Conservation (phyloP, 2,797 vertebrate genomes). For the Calcarius lapponicus region DNA sequence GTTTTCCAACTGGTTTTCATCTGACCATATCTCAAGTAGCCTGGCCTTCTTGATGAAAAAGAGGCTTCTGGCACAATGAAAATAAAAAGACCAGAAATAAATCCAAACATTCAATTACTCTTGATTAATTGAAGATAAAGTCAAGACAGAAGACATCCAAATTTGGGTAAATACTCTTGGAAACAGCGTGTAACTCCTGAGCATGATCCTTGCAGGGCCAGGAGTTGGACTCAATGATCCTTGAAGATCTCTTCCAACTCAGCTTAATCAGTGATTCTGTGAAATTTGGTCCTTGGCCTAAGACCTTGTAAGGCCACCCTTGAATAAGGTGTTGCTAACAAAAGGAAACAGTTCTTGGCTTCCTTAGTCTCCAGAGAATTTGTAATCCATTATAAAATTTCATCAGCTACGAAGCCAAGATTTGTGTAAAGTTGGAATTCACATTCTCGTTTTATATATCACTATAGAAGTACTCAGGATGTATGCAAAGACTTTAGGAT, state of each 20-base stretch:
- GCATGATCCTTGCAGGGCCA: neutral
- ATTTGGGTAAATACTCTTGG: neutral
- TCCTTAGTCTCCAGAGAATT: neutral
- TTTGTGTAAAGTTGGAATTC: neutral
- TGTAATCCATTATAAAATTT: neutral
- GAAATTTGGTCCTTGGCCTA: neutral
- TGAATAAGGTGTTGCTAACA: neutral
- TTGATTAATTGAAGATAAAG: neutral
- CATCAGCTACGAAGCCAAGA: neutral
- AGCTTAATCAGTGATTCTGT: neutral
- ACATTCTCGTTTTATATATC: neutral
- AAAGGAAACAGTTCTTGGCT: neutral
- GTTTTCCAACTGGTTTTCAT: neutral
- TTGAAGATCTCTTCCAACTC: neutral
- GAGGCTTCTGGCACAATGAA: neutral
- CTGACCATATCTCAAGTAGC: neutral
- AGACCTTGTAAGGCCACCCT: neutral
- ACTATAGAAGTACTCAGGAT: neutral
- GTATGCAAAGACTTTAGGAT: neutral
- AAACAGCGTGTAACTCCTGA: neutral
- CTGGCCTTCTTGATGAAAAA: neutral
- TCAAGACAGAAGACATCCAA: neutral
- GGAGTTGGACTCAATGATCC: neutral
- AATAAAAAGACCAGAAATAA: neutral
- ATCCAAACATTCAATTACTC: neutral